Conservation (phyloP, 2,797 vertebrate species). For the Pipistrellus pipistrellus region DNA sequence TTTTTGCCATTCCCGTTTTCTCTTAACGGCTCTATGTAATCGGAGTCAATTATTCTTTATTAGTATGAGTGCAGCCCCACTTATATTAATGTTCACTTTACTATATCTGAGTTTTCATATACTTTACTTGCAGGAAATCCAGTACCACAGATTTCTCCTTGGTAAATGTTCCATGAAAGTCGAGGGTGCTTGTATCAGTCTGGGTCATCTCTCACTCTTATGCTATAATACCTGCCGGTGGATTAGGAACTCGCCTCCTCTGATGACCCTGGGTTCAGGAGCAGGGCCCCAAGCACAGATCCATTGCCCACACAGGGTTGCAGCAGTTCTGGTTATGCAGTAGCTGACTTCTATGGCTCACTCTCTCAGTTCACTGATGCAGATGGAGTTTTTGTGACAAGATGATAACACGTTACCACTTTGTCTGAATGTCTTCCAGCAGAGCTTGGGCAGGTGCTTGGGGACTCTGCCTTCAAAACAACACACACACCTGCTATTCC, state of each 20-base stretch:
- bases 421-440: neutral
- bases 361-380: neutral
- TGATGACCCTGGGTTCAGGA: neutral
- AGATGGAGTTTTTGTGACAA: neutral
- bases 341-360: neutral
- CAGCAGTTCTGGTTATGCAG: neutral
- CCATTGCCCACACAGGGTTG: neutral
- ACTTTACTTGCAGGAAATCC: neutral
- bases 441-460: neutral
- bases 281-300: neutral
- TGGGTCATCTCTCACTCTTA: neutral
- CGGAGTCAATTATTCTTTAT: neutral
- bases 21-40: neutral
- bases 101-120: neutral
- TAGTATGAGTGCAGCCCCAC: neutral
- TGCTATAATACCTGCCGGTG: neutral
- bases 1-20: neutral
- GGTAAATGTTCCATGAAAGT: neutral
- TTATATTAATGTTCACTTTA: neutral
- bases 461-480: neutral
- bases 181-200: neutral
- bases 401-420: conserved; percentile 1
- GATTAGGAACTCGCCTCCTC: neutral
- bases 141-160: neutral
- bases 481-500: neutral